These are phyloP conservation scores for Bubalus kerabau DNA, from an alignment of 2,113 vertebrate genomes.

Conservation along the genomic window DNA sequence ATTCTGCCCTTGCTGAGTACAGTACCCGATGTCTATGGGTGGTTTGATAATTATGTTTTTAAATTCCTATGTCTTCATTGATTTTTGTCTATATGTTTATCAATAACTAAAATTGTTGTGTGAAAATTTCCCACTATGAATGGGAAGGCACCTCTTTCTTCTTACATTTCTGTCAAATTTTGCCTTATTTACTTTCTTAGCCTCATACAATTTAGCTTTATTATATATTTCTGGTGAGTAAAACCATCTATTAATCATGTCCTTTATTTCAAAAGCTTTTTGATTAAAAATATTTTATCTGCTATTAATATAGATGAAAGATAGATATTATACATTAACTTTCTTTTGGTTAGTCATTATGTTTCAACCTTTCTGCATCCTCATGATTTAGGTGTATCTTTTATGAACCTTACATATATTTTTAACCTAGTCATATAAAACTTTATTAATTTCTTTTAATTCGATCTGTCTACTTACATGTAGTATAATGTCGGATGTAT, in stretches of 20 bases:
- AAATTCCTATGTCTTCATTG: background rate
- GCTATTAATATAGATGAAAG: background rate
- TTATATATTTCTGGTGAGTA: background rate
- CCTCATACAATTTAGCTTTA: background rate
- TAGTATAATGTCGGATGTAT: background rate
- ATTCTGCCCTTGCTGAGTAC: background rate
- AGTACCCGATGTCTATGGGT: background rate
- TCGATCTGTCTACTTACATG: background rate
- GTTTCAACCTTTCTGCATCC: background rate
- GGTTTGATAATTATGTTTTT: background rate
- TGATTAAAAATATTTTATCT: background rate
- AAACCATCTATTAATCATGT: background rate
- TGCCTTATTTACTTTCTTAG: background rate
- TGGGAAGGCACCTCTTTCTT: background rate
- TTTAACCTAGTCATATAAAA: background rate
- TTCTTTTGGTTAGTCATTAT: background rate
- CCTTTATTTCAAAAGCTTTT: background rate
- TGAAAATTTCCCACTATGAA: background rate
- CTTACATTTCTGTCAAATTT: background rate
- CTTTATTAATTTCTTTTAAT: background rate
- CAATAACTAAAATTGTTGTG: background rate
- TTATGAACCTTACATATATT: background rate
- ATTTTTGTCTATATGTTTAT: background rate
- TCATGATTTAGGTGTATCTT: background rate
- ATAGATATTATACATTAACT: background rate